Evolutionary conservation across 2,888 invertebrate species (phyloP), one percentile per base, ranked within the genome.

Genomic region (Hecatera dysodea): DNA sequence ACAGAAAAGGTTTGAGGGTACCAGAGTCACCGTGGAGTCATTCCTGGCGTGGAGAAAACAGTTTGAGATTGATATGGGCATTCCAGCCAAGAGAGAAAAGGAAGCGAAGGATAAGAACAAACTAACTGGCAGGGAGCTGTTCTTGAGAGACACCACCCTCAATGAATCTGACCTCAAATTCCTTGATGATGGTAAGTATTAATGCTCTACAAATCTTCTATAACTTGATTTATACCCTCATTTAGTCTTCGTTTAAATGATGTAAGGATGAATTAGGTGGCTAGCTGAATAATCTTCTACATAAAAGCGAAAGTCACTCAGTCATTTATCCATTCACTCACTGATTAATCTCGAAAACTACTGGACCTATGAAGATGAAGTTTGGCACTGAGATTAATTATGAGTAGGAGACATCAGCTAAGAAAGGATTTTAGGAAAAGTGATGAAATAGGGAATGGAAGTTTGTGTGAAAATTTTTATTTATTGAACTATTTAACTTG

Each of bases 161-260:
- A 98, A 98, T 93, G 98, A 99, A 88, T 99, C 99, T 7, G 99
- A 99, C 96, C 97, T 99, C 72, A 98, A 99, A 93, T 99, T 99
- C 96, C 96, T 99, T 82, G 98, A 99, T 93, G 99, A 98, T 93
- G 98, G 98, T 97, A 91, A 90, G 90, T 73, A 48, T 59, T 12
- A 36, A 2, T 19, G 0, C 8, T 42, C 12, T 12, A n/a, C 5
- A 36, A 19, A 29, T 56, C 29, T 11, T 56, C 7, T 39, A 44
- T 22, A 11, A n/a, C 4, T 48, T 15, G 1, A 2, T 42, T 56
- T 39, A 9, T 0, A n/a, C n/a, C 8, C 12, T 48, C 11, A 48
- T 48, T 24, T 24, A 50, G 15, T 24, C 7, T 33, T 33, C 9
- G 33, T 33, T 29, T 29, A 4, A 29, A 29, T 29, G 29, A 29